These are phyloP conservation scores for Opisthograptis luteolata DNA, from an alignment of 2,888 invertebrate genomes.

Conservation along the genomic window DNA sequence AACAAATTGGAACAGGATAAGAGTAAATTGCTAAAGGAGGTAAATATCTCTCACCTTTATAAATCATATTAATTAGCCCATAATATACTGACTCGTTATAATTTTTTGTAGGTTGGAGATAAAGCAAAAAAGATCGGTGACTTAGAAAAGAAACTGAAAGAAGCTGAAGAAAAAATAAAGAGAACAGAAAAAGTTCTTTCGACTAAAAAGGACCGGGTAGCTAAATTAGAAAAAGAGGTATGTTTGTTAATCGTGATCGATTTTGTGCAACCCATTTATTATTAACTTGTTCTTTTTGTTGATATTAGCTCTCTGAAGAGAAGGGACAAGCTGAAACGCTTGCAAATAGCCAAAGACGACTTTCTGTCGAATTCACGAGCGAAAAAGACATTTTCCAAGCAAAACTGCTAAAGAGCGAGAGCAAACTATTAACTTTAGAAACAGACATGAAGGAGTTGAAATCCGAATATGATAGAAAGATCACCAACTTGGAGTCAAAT, in stretches of 20 bases:
- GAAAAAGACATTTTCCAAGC: constrained; percentile 79
- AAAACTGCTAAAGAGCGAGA: constrained; percentile 75
- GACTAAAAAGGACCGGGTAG: constrained; percentile 83
- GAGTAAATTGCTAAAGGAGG: constrained; percentile 85
- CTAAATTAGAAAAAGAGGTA: constrained; percentile 86
- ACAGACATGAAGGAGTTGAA: constrained; percentile 81
- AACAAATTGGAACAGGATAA: constrained; percentile 82
- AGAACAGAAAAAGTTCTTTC: constrained; percentile 82
- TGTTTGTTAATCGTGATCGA: constrained; percentile 29
- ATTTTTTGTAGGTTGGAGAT: constrained; percentile 82
- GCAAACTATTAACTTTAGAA: constrained; percentile 75
- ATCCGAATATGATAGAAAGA: constrained; percentile 84
- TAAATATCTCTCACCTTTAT: constrained; percentile 42
- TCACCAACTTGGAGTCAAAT: constrained; percentile 83
- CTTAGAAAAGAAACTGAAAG: constrained; percentile 87
- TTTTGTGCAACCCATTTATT: constrained; percentile 17
- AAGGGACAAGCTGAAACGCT: constrained; percentile 73
- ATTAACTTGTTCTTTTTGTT: constrained; percentile 40
- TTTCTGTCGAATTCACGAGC: constrained; percentile 71
- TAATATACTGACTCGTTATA: too few species aligned
- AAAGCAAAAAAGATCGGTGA: constrained; percentile 86
- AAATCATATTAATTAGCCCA: too few species aligned
- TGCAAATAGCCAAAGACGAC: constrained; percentile 64
- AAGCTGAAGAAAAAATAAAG: constrained; percentile 87
- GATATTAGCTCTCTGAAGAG: constrained; percentile 77